A percentile compares a stretch with the other conserved stretches of the same genome.
phyloP scores from a whole-genome alignment of 2,113 vertebrate species.

The Heliornis fulica region DNA sequence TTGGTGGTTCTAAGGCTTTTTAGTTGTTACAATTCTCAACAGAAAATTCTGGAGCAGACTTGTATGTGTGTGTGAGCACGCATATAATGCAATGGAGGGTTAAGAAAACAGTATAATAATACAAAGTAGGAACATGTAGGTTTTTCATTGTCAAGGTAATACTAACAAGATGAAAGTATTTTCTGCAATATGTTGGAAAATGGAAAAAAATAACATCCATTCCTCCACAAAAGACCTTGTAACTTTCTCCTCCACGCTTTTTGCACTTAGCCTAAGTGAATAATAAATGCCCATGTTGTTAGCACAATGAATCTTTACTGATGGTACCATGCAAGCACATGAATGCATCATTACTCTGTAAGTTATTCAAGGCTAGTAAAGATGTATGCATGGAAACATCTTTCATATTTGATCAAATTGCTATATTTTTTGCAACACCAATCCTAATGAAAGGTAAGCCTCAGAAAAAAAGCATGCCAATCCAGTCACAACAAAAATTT shows the following conservation, averaged over 20 bases:
- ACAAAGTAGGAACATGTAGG: background rate
- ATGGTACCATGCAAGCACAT: background rate
- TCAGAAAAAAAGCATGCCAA: background rate
- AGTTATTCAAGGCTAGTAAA: background rate
- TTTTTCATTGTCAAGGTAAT: background rate
- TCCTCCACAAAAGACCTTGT: background rate
- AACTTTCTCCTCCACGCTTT: background rate
- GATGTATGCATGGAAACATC: background rate
- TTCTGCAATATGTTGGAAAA: background rate
- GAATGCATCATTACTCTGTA: background rate
- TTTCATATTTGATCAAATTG: background rate
- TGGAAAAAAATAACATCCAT: background rate
- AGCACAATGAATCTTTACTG: background rate
- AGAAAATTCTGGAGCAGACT: background rate
- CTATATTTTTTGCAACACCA: background rate
- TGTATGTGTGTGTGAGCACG: background rate
- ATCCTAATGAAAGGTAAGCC: background rate
- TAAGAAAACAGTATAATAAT: background rate
- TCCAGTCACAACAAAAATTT: background rate
- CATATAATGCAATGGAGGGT: background rate
- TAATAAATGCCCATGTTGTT: background rate
- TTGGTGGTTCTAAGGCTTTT: background rate
- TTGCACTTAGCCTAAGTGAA: background rate
- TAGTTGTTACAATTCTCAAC: background rate
- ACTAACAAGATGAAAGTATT: background rate